These are phyloP conservation scores for Troides aeacus DNA, from an alignment of 2,888 invertebrate species.

Conservation along the genomic window DNA sequence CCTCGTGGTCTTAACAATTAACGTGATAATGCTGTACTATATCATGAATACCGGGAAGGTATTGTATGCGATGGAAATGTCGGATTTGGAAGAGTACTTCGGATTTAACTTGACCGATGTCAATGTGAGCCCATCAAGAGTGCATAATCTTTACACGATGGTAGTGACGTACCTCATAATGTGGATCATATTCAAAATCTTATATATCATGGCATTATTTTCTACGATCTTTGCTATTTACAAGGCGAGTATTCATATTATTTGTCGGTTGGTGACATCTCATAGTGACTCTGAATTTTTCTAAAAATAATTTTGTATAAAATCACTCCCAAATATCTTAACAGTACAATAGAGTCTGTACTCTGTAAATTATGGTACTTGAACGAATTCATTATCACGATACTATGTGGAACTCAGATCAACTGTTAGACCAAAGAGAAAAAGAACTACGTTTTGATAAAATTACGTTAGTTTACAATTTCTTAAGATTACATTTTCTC, in stretches of 20 bases:
- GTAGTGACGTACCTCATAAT: constrained; percentile 25
- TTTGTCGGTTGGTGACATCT: background rate
- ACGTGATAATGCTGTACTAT: constrained; percentile 19
- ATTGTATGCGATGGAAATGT: constrained; percentile 9
- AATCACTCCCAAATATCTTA: no score
- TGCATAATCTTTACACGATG: constrained; percentile 16
- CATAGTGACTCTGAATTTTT: no score
- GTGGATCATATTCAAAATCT: constrained; percentile 29
- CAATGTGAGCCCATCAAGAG: background rate
- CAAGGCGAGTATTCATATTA: constrained; percentile 20
- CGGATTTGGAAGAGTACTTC: constrained; percentile 15
- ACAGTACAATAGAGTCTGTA: no score
- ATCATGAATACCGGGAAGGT: background rate
- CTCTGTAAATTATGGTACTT: no score
- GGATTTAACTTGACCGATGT: constrained; percentile 8
- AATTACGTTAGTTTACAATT: no score
- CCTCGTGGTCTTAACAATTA: constrained; percentile 6
- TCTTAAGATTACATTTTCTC: no score
- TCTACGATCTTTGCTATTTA: constrained; percentile 31
- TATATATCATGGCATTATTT: constrained; percentile 25
- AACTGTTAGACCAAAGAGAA: no score
- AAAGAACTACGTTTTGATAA: no score
- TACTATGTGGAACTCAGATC: no score
- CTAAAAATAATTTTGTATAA: no score
- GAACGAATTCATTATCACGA: no score